Percentiles rank a stretch among this genome's conserved stretches.
Evolutionary conservation across 2,888 invertebrate genomes (phyloP).

Genomic region (Dromius quadrimaculatus): DNA sequence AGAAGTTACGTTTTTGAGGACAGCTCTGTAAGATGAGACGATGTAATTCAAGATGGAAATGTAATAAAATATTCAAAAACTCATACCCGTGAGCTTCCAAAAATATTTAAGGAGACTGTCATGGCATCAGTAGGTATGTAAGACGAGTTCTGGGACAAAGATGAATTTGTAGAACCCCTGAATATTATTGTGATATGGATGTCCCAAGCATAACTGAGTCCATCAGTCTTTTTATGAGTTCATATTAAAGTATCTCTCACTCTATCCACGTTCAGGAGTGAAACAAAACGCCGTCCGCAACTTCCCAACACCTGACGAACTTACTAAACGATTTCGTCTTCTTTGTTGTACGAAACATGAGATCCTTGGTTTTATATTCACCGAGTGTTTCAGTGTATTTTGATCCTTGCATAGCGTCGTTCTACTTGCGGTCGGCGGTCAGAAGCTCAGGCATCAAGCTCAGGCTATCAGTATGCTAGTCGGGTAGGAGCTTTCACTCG

Average conservation of each 20-base stretch:
- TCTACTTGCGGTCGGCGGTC: slow-evolving; percentile 19
- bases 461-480: not conserved
- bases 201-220: too few species aligned
- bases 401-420: slow-evolving; percentile 30
- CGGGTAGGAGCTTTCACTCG: not conserved
- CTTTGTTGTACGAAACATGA: slow-evolving; percentile 39
- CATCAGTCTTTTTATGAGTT: too few species aligned
- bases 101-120: too few species aligned
- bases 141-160: too few species aligned
- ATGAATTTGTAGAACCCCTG: too few species aligned
- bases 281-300: slow-evolving; percentile 31
- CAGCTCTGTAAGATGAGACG: not conserved
- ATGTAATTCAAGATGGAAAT: not conserved
- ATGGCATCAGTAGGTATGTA: too few species aligned
- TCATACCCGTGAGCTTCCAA: too few species aligned
- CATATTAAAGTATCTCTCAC: too few species aligned
- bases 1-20: slow-evolving; percentile 5
- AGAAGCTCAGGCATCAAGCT: slow-evolving; percentile 1
- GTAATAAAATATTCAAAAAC: too few species aligned
- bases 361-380: slow-evolving; percentile 36
- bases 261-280: slow-evolving; percentile 1
- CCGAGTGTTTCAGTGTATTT: slow-evolving; percentile 33
- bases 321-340: slow-evolving; percentile 47
- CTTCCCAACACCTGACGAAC: slow-evolving; percentile 48
- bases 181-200: too few species aligned